Conservation (phyloP, 2,888 invertebrate species). For the Bembecia ichneumoniformis region DNA sequence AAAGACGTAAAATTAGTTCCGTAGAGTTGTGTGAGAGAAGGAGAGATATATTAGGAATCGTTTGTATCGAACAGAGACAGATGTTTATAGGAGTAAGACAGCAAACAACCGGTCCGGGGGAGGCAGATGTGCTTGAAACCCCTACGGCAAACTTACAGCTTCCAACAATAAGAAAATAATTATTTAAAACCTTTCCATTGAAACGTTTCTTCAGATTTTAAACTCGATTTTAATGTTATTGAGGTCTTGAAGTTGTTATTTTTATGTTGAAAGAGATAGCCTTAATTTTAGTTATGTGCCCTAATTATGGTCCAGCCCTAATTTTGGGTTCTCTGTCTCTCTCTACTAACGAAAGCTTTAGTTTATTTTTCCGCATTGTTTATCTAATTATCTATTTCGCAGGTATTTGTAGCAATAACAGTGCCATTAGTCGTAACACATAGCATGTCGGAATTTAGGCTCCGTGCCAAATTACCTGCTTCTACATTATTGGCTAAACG, state of each 20-base stretch:
- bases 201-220: conserved; percentile 21
- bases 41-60: conserved; percentile 19
- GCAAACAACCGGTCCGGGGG: conserved; percentile 63
- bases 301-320: no score
- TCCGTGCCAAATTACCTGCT: conserved; percentile 48
- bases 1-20: conserved; percentile 64
- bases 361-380: conserved; percentile 8
- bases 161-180: conserved; percentile 61
- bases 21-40: conserved; percentile 38
- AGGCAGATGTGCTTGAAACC: conserved; percentile 65
- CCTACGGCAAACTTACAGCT: conserved; percentile 55
- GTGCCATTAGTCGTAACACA: conserved; percentile 37
- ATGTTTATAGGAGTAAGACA: conserved; percentile 35
- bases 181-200: conserved; percentile 39
- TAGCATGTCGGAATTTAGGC: conserved; percentile 47
- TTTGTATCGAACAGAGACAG: conserved; percentile 33
- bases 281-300: no score
- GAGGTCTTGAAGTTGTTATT: background rate
- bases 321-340: no score
- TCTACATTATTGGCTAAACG: conserved; percentile 33
- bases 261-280: no score
- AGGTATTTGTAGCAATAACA: conserved; percentile 33
- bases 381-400: conserved; percentile 37
- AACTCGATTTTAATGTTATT: conserved; percentile 2
- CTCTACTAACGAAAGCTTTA: background rate